Percentiles rank a stretch among this genome's conserved stretches.
phyloP scores from a whole-genome alignment of 2,113 vertebrate species.

The Petrocephalus zakoni region DNA sequence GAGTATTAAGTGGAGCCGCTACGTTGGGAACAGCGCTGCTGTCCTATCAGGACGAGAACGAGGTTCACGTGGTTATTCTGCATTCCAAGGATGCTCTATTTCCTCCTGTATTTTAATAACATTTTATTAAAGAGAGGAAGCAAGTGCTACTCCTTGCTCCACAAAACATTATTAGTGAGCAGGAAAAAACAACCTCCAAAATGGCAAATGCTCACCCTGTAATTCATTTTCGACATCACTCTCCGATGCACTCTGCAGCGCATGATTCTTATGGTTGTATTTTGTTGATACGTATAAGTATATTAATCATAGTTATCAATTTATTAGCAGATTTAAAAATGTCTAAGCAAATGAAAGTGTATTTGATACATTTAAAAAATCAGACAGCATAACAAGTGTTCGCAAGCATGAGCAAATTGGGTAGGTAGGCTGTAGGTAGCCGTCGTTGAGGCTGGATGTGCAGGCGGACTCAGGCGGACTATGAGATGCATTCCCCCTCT shows the following conservation, averaged over 20 bases:
- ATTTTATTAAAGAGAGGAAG: not conserved
- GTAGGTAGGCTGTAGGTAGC: not conserved
- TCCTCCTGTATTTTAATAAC: not conserved
- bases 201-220: not conserved
- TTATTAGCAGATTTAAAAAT: no score
- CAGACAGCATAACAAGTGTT: no score
- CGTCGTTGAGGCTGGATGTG: not conserved
- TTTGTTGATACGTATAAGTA: no score
- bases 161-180: not conserved
- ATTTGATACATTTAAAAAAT: no score
- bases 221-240: not conserved
- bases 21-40: not conserved
- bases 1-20: not conserved
- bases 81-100: not conserved
- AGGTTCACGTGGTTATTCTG: not conserved
- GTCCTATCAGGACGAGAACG: not conserved
- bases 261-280: no score
- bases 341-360: no score
- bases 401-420: no score
- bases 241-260: not conserved
- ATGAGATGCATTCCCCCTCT: not conserved
- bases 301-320: no score
- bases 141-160: not conserved
- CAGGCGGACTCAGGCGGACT: not conserved
- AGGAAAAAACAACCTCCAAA: not conserved